These are phyloP conservation scores for Cyclargus thomasi DNA, from an alignment of 1,140 invertebrate species.

Conservation along the genomic window DNA sequence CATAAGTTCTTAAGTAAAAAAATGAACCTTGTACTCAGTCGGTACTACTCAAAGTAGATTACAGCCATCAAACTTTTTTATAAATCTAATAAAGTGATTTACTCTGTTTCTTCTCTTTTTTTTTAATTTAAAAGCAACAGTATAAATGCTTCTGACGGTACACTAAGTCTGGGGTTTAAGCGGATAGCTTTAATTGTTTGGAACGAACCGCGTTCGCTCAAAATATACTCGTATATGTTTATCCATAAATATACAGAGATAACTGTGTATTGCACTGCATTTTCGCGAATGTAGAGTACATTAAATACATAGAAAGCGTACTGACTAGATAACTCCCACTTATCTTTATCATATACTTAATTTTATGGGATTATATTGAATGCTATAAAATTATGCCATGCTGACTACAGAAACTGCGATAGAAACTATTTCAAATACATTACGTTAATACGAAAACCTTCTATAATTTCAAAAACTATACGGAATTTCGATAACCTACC, in stretches of 20 bases:
- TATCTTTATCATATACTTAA: too few relatives aligned
- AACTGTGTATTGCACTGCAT: background rate
- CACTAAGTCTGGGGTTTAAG: constrained; percentile 30
- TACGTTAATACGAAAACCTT: too few relatives aligned
- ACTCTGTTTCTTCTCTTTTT: background rate
- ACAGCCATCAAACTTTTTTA: too few relatives aligned
- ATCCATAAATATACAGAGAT: constrained; percentile 23
- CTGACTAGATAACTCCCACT: background rate
- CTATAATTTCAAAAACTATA: too few relatives aligned
- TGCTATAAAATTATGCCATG: too few relatives aligned
- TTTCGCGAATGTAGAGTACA: background rate
- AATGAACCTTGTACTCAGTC: too few relatives aligned
- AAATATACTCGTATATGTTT: constrained; percentile 41
- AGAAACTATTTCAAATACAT: too few relatives aligned
- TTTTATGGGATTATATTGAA: too few relatives aligned
- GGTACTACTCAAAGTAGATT: too few relatives aligned
- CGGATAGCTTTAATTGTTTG: constrained; percentile 39
- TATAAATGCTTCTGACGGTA: constrained; percentile 30
- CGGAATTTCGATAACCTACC: too few relatives aligned
- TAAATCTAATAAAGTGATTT: background rate
- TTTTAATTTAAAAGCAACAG: background rate
- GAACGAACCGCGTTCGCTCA: constrained; percentile 28
- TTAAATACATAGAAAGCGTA: background rate
- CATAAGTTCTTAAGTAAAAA: too few relatives aligned
- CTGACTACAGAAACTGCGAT: too few relatives aligned